Evolutionary conservation across 2,113 vertebrate genomes (phyloP), one percentile per base, ranked within the genome.

Genomic region (Nycticorax nycticorax): DNA sequence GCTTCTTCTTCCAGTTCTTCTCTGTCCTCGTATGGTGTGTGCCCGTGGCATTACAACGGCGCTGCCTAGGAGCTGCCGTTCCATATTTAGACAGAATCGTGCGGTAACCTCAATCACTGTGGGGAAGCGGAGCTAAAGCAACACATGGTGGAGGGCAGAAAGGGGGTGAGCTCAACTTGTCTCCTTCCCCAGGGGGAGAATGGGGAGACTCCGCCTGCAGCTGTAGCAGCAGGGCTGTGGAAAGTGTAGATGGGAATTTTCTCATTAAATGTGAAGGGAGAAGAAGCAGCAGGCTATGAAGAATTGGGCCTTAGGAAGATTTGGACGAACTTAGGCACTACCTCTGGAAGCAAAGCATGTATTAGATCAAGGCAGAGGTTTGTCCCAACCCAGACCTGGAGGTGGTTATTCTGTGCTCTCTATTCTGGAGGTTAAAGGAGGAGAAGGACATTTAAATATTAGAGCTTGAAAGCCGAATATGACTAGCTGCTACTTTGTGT

Each of bases 31-130:
- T 8, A 0, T 14, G 43, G 15, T n/a, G 32, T 20, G 10, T 77
- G 67, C 33, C 43, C 12, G 1, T 33, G 56, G 55, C 55, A 77
- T 55, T 7, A 4, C 74, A 26, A 3, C 1, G 1, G 41, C 0
- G 1, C 80, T 93, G 45, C 74, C 48, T 57, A 7, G 43, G 57
- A 74, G 67, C 55, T 92, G 63, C 67, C 6, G 0, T 47, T 76
- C 81, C 32, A 7, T 15, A 6, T 45, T 41, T 7, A 21, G 57
- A 12, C 47, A 48, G 55, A 45, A 14, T 71, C 3, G 1, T 47
- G 14, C 2, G 3, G n/a, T 55, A 72, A 28, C 56, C 10, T 39
- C 60, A n/a, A 45, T 63, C 12, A 0, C 48, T 52, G 45, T 26
- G 30, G 45, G 68, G 50, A 76, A 62, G 53, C 3, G 41, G 47